Conservation (phyloP, 2,113 vertebrate species). For the Vireo altiloquus region DNA sequence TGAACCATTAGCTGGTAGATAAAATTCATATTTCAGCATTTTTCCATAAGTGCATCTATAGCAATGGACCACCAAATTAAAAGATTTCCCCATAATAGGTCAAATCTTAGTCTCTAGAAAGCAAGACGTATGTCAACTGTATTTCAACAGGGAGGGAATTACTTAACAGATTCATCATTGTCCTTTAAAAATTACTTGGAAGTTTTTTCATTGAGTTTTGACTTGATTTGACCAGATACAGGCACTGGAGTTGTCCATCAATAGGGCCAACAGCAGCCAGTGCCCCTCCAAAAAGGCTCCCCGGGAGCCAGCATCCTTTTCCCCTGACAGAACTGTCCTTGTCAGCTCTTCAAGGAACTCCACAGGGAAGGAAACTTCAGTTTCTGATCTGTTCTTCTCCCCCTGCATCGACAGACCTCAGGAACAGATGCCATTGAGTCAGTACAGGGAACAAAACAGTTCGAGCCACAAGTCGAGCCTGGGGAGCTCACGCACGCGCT, state of each 20-base stretch:
- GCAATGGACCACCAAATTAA: background rate
- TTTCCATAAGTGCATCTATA: background rate
- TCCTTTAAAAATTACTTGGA: background rate
- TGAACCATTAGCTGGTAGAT: background rate
- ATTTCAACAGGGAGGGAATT: background rate
- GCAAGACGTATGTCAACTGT: background rate
- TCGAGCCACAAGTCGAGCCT: background rate
- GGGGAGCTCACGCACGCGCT: background rate
- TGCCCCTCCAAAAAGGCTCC: background rate
- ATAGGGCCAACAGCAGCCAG: background rate
- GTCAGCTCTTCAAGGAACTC: background rate
- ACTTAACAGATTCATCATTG: background rate
- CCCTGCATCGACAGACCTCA: background rate
- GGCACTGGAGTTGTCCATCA: background rate
- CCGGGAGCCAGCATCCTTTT: background rate
- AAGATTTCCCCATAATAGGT: background rate
- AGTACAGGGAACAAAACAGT: background rate
- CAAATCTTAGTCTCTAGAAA: background rate
- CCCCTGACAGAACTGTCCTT: background rate
- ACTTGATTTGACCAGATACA: background rate
- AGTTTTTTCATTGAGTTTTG: background rate
- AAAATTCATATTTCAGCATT: background rate
- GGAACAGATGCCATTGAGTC: slow-evolving; percentile 37
- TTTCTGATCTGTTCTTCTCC: background rate
- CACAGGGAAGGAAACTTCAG: background rate